These are phyloP conservation scores for Pseudomyrmex cubaensis DNA, from an alignment of 1,140 invertebrate species.

Conservation along the genomic window DNA sequence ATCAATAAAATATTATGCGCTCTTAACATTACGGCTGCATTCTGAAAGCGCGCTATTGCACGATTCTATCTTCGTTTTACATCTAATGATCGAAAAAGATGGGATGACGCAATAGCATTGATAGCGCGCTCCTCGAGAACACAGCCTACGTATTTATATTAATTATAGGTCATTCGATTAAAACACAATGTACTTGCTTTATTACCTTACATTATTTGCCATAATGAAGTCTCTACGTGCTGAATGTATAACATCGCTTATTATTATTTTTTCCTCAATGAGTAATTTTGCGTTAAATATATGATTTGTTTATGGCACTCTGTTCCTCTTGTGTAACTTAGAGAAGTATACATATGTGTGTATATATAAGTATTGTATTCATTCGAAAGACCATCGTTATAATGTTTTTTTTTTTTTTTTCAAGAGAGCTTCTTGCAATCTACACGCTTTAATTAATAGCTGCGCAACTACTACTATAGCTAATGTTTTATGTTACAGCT, in stretches of 20 bases:
- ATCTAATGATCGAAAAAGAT: too few relatives aligned
- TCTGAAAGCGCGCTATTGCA: too few relatives aligned
- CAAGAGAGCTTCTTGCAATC: slow-evolving; percentile 64
- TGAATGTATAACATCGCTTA: slow-evolving; percentile 15
- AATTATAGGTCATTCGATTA: slow-evolving; percentile 67
- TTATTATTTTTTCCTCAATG: background rate
- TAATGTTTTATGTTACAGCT: slow-evolving; percentile 69
- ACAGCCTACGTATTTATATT: slow-evolving; percentile 64
- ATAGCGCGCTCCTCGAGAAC: too few relatives aligned
- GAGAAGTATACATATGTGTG: too few relatives aligned
- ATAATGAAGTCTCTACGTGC: slow-evolving; percentile 29
- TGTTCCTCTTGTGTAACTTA: slow-evolving; percentile 53
- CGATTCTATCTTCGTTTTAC: too few relatives aligned
- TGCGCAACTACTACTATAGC: slow-evolving; percentile 44
- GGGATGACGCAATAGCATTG: too few relatives aligned
- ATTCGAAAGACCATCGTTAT: slow-evolving; percentile 58
- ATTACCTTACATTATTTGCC: slow-evolving; percentile 51
- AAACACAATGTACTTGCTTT: slow-evolving; percentile 54
- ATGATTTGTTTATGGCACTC: slow-evolving; percentile 70
- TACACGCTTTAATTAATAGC: slow-evolving; percentile 48
- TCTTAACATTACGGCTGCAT: slow-evolving; percentile 62
- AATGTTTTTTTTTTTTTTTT: slow-evolving; percentile 7
- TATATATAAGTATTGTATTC: slow-evolving; percentile 56
- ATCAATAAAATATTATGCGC: slow-evolving; percentile 57
- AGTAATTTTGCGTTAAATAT: slow-evolving; percentile 32